phyloP scores from a whole-genome alignment of 1,140 invertebrate species.

The Pogonomyrmex californicus region DNA sequence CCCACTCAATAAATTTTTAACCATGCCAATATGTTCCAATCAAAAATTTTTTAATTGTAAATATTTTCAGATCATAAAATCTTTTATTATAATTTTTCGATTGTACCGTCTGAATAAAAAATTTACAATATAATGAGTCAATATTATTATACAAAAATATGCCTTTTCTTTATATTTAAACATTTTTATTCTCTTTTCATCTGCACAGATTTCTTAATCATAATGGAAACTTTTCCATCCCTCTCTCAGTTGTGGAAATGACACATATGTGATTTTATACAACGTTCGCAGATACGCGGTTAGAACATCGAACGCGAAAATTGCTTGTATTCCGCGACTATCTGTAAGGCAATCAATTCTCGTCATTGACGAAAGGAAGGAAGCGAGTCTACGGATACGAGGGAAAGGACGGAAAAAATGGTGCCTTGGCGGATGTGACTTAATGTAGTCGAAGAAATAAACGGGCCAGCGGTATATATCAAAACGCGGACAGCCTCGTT shows the following conservation, averaged over 20 bases:
- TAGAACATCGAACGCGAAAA: conserved; percentile 11
- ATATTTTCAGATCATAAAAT: neutral
- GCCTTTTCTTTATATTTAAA: neutral
- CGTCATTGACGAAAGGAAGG: conserved; percentile 50
- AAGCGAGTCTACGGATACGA: conserved; percentile 34
- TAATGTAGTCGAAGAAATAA: conserved; percentile 78
- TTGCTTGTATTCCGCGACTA: conserved; percentile 4
- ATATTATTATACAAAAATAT: neutral
- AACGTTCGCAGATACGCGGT: neutral
- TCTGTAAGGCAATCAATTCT: conserved; percentile 61
- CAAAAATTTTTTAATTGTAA: conserved; percentile 15
- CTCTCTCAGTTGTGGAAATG: conserved; percentile 16
- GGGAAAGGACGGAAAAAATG: conserved; percentile 62
- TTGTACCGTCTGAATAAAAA: neutral
- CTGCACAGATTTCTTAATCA: neutral
- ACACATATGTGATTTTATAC: neutral
- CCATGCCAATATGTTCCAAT: neutral
- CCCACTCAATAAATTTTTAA: neutral
- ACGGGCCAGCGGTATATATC: conserved; percentile 72
- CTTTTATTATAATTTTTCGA: neutral
- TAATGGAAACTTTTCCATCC: neutral
- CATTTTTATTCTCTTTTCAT: neutral
- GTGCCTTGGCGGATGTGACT: conserved; percentile 66
- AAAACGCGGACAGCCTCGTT: conserved; percentile 71
- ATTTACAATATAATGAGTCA: neutral